These are phyloP conservation scores for Lycopodina hypogea DNA, from an alignment of 37 sponge, comb jelly and placozoan genomes.

Conservation along the genomic window DNA sequence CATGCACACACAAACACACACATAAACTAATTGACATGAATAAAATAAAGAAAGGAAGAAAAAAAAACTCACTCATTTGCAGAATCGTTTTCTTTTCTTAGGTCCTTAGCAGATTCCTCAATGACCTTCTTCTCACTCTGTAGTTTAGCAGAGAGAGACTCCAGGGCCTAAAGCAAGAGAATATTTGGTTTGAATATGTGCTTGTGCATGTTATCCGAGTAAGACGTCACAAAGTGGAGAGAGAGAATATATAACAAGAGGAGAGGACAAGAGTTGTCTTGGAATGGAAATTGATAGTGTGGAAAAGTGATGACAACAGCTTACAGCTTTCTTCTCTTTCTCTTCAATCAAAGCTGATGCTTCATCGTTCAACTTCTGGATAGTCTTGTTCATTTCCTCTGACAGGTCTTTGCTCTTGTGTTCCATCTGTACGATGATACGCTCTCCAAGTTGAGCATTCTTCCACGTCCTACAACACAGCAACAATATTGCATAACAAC, in stretches of 20 bases:
- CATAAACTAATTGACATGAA: too few relatives aligned
- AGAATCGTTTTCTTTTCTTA: conserved; percentile 75
- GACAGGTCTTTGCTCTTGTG: conserved; percentile 75
- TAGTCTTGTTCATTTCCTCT: conserved; percentile 76
- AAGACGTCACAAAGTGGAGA: background rate
- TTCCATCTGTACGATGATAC: conserved; percentile 74
- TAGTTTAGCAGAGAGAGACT: conserved; percentile 68
- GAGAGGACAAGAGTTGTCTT: background rate
- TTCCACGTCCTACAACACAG: conserved; percentile 93
- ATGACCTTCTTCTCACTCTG: conserved; percentile 74
- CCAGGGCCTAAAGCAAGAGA: conserved; percentile 50
- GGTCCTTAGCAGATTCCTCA: conserved; percentile 68
- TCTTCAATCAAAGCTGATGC: conserved; percentile 78
- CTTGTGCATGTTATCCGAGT: background rate
- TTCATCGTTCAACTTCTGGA: conserved; percentile 76
- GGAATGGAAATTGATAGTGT: background rate
- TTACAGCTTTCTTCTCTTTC: conserved; percentile 77
- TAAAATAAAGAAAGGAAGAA: too few relatives aligned
- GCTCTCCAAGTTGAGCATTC: conserved; percentile 93
- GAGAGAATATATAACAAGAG: background rate
- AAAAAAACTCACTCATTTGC: conserved; percentile 55
- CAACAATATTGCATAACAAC: too few relatives aligned
- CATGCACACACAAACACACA: background rate
- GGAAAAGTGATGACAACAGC: background rate
- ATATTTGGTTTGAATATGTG: background rate